Evolutionary conservation across 1,140 invertebrate species (phyloP), one percentile per base, ranked within the genome.

Genomic region (Coptotermes formosanus): DNA sequence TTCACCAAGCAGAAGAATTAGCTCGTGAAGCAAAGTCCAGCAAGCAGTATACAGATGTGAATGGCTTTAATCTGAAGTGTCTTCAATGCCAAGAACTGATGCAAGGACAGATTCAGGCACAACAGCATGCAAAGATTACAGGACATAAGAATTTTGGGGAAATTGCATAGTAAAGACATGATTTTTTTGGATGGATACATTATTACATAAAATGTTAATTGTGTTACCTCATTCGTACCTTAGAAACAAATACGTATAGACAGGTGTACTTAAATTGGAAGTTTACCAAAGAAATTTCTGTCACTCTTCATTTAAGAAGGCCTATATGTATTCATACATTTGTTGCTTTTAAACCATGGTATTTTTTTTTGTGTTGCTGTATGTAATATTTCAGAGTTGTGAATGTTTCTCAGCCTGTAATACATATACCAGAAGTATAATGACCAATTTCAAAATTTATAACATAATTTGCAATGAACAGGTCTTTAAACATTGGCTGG

Each of bases 71-170:
- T 0, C 90, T 99, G 1, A 95, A 95, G 86, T 99, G 98, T 91
- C 91, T 95, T 87, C 92, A 94, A 25, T 99, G 98, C 90, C 93
- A 96, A 88, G 91, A 93, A 30, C 91, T 94, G 87, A 90, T 99
- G 1, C 94, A 92, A 85, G 97, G 97, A 21, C 94, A 97, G 89
- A 91, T 90, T 3, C 95, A 97, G 89, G 97, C 97, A 2, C 95
- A 96, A 88, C 91, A 94, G 83, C 97, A 99, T 92, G 97, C 97
- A 21, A 95, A 95, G 90, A 91, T 93, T 82, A 98, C 97, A 2
- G 95, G 95, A 45, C 98, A 99, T 90, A 94, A 93, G 64, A 95
- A 95, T 88, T 99, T 98, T 91, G 96, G 96, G n/a, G 97, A 99
- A 93, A 92, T 95, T 89, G 23, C 45, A 75, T 85, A 52, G n/a